A percentile compares a stretch with the other conserved stretches of the same genome.
Evolutionary conservation across 2,888 invertebrate genomes (phyloP).

Genomic region (Volucella inflata): DNA sequence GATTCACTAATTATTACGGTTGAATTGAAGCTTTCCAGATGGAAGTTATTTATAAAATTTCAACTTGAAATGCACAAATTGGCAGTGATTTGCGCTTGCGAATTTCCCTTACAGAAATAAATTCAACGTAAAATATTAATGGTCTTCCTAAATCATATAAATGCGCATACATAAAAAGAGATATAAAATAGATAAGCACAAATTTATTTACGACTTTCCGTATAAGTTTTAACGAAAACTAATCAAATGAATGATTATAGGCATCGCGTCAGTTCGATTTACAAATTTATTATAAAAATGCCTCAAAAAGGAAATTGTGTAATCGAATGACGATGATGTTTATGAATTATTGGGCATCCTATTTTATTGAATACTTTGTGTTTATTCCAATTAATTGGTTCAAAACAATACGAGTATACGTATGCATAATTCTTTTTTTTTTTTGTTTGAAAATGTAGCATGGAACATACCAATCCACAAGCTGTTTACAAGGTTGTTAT

Average conservation of each 20-base stretch:
- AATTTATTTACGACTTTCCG: background rate
- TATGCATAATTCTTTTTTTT: no score
- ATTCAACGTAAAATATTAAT: conserved; percentile 3
- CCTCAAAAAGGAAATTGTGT: conserved; percentile 16
- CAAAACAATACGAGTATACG: no score
- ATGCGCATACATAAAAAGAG: background rate
- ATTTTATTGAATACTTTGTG: background rate
- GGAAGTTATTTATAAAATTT: conserved; percentile 38
- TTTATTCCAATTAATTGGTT: background rate
- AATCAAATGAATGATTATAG: conserved; percentile 5
- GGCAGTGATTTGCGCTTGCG: conserved; percentile 41
- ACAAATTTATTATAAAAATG: conserved; percentile 12
- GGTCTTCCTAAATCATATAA: background rate
- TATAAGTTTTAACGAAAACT: conserved; percentile 4
- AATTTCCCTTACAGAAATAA: conserved; percentile 4
- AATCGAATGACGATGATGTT: no score
- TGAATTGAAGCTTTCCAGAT: conserved; percentile 22
- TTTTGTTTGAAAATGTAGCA: no score
- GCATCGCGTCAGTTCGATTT: conserved; percentile 26
- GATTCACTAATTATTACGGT: conserved; percentile 27
- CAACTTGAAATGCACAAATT: conserved; percentile 22
- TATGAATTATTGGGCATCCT: no score
- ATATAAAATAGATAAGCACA: no score
- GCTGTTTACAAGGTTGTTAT: no score
- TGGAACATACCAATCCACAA: no score